Evolutionary conservation across 2,797 vertebrate species (phyloP).

Genomic region (Lepus oiostolus): DNA sequence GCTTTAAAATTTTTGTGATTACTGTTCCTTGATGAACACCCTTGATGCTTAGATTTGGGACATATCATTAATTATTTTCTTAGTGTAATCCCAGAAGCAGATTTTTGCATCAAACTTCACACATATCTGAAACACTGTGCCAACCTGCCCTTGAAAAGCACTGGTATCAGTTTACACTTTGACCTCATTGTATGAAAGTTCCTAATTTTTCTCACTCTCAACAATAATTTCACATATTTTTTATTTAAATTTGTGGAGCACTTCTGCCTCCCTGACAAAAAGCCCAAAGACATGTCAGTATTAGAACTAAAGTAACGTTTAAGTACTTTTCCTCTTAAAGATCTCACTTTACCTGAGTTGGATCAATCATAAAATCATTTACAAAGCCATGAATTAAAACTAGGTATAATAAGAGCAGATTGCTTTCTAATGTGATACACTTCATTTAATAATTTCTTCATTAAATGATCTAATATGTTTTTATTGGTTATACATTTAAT

Average conservation of each 20-base stretch:
- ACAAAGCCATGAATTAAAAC: conserved; percentile 75
- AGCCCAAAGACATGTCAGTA: conserved; percentile 16
- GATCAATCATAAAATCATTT: conserved; percentile 77
- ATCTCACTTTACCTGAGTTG: conserved; percentile 64
- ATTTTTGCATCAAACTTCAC: not conserved
- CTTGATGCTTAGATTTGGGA: not conserved
- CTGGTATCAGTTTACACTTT: not conserved
- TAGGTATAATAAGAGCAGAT: conserved; percentile 65
- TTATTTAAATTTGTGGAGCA: conserved; percentile 42
- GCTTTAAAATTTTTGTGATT: conserved; percentile 28
- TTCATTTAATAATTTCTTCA: conserved; percentile 80
- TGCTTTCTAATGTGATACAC: conserved; percentile 78
- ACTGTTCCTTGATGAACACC: not conserved
- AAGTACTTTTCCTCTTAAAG: conserved; percentile 56
- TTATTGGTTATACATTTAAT: conserved; percentile 78
- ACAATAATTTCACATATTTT: conserved; percentile 1
- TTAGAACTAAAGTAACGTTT: conserved; percentile 54
- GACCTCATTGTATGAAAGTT: not conserved
- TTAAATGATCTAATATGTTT: conserved; percentile 77
- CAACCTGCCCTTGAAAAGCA: not conserved
- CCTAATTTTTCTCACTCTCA: not conserved
- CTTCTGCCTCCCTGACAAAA: not conserved
- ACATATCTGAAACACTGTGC: conserved; percentile 49
- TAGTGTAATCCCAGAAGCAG: not conserved
- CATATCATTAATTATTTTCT: not conserved